Evolutionary conservation across 1,140 invertebrate species (phyloP), one percentile per base, ranked within the genome.

Genomic region (Neotoxoptera formosana): DNA sequence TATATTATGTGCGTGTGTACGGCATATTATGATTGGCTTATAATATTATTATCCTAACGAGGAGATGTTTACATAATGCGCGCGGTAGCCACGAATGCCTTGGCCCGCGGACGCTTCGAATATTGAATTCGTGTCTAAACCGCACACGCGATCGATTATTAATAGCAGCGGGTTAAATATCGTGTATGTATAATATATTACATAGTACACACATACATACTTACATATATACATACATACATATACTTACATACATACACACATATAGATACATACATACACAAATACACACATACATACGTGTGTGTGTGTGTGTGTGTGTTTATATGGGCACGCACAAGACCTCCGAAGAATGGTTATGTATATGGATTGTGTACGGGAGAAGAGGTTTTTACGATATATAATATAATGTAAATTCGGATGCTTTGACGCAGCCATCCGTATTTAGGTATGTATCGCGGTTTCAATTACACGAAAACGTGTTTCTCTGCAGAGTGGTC

Each of bases 391-490:
- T 17, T 76, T n/a, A 17, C 6, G 34, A 48, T 86, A 86, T n/a
- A n/a, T n/a, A n/a, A 86, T 86, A 84, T 41, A 47, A 87, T n/a
- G 84, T 87, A n/a, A 87, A 87, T 87, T 30, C 45, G 84, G 30
- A 47, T 4, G 60, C 60, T 76, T 76, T n/a, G 60, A 76, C 30
- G 11, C 60, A 76, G 17, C 60, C 60, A 17, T 76, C 60, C 30
- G 60, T n/a, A 17, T 76, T 76, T n/a, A n/a, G 30, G 30, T 17
- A 17, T 76, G 30, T 34, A 76, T n/a, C 84, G 45, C 84, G 84
- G 84, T 87, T 87, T 87, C 84, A 48, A 48, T 87, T 87, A 48
- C 84, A 17, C 23, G 84, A 87, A 87, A 87, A 87, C 84, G 84
- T 47, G 84, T 87, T 87, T 87, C 25, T 11, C 30, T 30, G 30